Evolutionary conservation across 2,888 invertebrate genomes (phyloP).

Genomic region (Phortica magna): DNA sequence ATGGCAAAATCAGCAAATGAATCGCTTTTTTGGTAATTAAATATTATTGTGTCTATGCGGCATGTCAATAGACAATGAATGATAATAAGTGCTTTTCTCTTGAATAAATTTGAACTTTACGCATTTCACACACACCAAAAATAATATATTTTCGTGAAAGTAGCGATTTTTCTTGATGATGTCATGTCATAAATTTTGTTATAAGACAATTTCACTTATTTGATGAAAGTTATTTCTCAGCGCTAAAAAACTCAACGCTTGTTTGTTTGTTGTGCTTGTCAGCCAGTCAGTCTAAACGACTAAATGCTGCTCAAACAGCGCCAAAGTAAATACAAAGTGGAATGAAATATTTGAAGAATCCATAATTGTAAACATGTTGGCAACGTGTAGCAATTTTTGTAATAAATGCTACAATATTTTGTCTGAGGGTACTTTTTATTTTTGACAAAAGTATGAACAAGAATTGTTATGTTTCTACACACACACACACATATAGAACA

Average conservation of each 20-base stretch:
- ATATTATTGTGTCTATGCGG: conserved; percentile 7
- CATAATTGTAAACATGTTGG: conserved; percentile 25
- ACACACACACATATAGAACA: not conserved
- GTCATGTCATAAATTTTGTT: no score
- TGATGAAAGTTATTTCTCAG: no score
- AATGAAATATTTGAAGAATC: not conserved
- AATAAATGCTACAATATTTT: conserved; percentile 25
- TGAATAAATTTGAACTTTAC: not conserved
- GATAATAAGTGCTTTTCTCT: not conserved
- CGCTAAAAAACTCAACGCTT: no score
- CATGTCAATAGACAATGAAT: not conserved
- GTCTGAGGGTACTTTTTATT: not conserved
- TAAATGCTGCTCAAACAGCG: no score
- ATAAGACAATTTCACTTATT: no score
- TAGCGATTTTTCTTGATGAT: not conserved
- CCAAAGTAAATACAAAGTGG: not conserved
- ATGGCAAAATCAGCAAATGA: conserved; percentile 2
- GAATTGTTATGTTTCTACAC: not conserved
- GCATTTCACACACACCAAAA: not conserved
- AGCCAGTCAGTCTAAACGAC: no score
- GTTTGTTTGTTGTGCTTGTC: no score
- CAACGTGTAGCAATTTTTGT: conserved; percentile 27
- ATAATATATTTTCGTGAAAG: not conserved
- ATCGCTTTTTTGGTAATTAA: conserved; percentile 23
- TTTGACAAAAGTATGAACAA: not conserved